phyloP scores from a whole-genome alignment of 2,797 vertebrate genomes.

The Agapornis canus region DNA sequence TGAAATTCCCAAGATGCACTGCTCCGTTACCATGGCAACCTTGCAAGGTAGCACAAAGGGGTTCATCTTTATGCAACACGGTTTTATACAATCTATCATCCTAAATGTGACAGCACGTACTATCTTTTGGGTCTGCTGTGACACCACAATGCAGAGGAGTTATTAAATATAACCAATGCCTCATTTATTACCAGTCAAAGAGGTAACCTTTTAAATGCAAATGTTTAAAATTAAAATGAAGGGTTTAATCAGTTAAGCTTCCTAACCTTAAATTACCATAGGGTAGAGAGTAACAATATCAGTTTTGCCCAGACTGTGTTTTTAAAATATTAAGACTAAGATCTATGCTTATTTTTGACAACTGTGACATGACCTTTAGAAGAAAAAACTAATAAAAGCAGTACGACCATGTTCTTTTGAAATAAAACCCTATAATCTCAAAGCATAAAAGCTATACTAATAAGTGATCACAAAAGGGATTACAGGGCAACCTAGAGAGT shows the following conservation, averaged over 20 bases:
- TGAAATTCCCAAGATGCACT: constrained; percentile 76
- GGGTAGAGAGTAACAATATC: constrained; percentile 34
- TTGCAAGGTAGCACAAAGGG: constrained; percentile 74
- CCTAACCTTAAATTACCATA: constrained; percentile 53
- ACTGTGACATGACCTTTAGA: constrained; percentile 21
- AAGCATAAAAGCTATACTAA: constrained; percentile 36
- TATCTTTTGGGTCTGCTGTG: constrained; percentile 73
- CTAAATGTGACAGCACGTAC: constrained; percentile 71
- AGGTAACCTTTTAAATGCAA: constrained; percentile 56
- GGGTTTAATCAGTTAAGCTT: constrained; percentile 56
- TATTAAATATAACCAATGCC: constrained; percentile 74
- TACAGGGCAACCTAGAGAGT: neutral
- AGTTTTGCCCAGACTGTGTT: neutral
- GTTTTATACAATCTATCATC: constrained; percentile 76
- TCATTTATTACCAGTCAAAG: constrained; percentile 75
- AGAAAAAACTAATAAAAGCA: constrained; percentile 44
- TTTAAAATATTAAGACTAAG: constrained; percentile 41
- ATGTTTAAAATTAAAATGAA: constrained; percentile 68
- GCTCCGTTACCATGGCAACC: constrained; percentile 78
- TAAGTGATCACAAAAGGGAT: constrained; percentile 51
- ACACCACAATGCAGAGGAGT: constrained; percentile 68
- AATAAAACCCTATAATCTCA: constrained; percentile 52
- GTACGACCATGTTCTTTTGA: constrained; percentile 13
- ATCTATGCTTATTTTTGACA: constrained; percentile 48
- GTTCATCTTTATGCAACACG: constrained; percentile 74